Base-by-base conservation (phyloP, 2,113 vertebrate species). In the Toxotes chatareus region DNA sequence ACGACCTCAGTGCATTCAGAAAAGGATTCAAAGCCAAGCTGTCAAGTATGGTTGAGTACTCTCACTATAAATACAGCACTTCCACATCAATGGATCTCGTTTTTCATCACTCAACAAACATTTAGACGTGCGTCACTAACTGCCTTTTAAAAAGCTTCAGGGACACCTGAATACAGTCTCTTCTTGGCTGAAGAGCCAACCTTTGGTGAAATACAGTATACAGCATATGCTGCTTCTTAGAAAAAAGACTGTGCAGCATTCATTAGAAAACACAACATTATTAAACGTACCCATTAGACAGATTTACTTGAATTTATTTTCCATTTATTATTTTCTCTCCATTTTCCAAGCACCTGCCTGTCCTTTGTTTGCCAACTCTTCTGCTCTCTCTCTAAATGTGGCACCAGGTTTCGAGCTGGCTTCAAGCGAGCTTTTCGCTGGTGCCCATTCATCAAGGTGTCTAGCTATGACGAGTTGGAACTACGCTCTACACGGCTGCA, bases 381-480 rank as follows among this genome's bases (percentile, higher is more conserved):
- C 16, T 17, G 13, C 12, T 23, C 70, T 36, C 9, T 14, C 31
- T 16, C 17, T 32, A 5, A 3, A 49, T 47, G 14, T 47, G 34
- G 3, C 21, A 0, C 12, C 82, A 99, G 98, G 90, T 99, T 99
- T 85, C 95, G 98, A 66, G 97, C 97, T 0, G 98, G 98, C 47
- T 99, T 99, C 92, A 99, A 98, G 92, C 88, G 89, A 76, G 98
- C 96, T 0, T 97, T 99, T 74, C 96, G 96, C 63, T 99, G 98
- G 97, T 99, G 98, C 66, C 98, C 98, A 0, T 99, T 99, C 89
- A 94, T 99, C 60, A 94, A 96, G 47, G 93, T 99, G 59, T 99
- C 98, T 40, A 97, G 95, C 92, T 96, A 96, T 0, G 98, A 99
- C 0, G 97, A 99, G 88, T 80, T 99, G 75, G 97, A 99, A 85